Percentiles rank a stretch among this genome's conserved stretches.
phyloP scores from a whole-genome alignment of 1,140 invertebrate species.

The Apis laboriosa region DNA sequence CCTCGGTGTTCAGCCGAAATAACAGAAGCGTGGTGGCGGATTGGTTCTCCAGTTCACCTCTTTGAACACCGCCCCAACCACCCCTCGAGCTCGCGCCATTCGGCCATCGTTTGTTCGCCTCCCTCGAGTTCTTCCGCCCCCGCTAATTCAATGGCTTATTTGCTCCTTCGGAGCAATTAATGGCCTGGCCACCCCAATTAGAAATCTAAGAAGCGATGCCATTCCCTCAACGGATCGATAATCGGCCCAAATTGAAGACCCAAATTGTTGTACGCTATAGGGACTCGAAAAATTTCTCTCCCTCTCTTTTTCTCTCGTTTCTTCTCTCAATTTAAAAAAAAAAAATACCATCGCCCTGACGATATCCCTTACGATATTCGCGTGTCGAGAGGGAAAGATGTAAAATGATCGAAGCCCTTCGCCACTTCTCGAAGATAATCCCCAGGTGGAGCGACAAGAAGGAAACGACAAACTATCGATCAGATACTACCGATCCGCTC shows the following conservation, averaged over 20 bases:
- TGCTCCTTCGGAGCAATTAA: slow-evolving; percentile 37
- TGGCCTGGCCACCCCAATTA: slow-evolving; percentile 33
- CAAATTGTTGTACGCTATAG: too few species aligned
- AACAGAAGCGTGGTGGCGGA: background rate
- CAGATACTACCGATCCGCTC: background rate
- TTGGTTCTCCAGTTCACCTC: background rate
- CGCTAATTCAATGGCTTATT: slow-evolving; percentile 46
- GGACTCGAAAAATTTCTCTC: too few species aligned
- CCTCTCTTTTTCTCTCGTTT: too few species aligned
- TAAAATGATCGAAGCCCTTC: background rate
- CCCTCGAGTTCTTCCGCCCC: slow-evolving; percentile 21
- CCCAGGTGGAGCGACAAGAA: background rate
- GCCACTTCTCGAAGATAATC: too few species aligned
- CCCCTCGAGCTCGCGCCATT: background rate
- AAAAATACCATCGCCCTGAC: too few species aligned
- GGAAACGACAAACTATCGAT: background rate
- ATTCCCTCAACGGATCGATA: slow-evolving; percentile 22
- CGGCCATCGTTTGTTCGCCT: background rate
- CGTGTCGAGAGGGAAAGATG: too few species aligned
- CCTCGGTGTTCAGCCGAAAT: background rate
- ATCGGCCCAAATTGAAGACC: background rate
- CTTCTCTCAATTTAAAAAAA: too few species aligned
- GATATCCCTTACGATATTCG: too few species aligned
- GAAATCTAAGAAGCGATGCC: background rate
- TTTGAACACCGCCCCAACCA: background rate